phyloP scores from a whole-genome alignment of 2,797 vertebrate genomes.

The Hypotaenidia okinawae region DNA sequence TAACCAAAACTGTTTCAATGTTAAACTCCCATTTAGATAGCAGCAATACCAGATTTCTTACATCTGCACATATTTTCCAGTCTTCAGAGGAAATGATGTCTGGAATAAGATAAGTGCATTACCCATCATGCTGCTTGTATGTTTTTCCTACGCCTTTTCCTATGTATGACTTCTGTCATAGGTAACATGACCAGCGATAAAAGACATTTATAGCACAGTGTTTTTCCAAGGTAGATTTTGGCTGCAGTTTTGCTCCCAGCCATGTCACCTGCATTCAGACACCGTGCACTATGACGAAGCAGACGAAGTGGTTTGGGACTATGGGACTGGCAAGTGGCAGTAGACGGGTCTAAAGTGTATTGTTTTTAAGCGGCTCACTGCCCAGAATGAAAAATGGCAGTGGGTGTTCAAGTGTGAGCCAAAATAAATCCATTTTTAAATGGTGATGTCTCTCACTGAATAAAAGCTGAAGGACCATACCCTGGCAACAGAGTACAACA shows the following conservation, averaged over 20 bases:
- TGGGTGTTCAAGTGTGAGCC: neutral
- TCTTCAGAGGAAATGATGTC: neutral
- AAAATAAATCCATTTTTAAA: constrained; percentile 47
- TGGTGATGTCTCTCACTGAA: constrained; percentile 16
- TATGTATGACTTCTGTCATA: neutral
- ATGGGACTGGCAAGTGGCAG: neutral
- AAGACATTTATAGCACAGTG: neutral
- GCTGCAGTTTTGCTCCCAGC: neutral
- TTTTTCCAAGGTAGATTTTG: neutral
- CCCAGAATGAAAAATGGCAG: constrained; percentile 43
- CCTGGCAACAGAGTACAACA: neutral
- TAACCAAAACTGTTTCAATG: neutral
- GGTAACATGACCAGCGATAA: neutral
- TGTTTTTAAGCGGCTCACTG: neutral
- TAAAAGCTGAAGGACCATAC: constrained; percentile 35
- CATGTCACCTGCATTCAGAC: neutral
- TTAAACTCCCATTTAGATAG: neutral
- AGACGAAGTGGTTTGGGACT: neutral
- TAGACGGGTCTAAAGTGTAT: neutral
- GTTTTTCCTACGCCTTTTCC: neutral
- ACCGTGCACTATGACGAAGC: neutral
- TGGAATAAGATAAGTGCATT: neutral
- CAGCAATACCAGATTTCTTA: neutral
- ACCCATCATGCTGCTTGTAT: neutral
- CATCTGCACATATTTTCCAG: neutral